Base-by-base conservation (phyloP, 2,113 vertebrate species). In the Corythornis vintsioides region DNA sequence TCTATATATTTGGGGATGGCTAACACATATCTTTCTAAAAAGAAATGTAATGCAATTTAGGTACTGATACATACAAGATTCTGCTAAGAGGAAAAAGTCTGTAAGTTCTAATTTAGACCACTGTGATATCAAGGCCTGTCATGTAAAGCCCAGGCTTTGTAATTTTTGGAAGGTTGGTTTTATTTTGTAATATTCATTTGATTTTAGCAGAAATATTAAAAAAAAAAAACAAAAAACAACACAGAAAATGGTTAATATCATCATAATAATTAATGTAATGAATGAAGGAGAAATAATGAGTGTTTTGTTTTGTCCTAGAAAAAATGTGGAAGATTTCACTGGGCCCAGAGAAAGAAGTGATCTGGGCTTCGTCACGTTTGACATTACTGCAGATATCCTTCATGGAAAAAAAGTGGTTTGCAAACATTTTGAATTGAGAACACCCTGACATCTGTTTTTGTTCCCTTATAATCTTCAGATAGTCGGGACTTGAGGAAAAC, bases 371-470 rank as follows among this genome's bases (percentile, higher is more conserved):
- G 96, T 99, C 97, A 99, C 98, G 5, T 99, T 99, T 97, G 99
- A 99, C 96, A 95, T 99, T 88, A 98, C 98, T 78, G 99, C 98
- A 95, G 98, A 99, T 99, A 99, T 99, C 99, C 98, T 99, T 99
- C 97, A 86, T 55, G 47, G 85, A 91, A 95, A 71, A 70, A 28
- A 33, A 50, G 38, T 85, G 72, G 31, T 59, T 90, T 92, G 77
- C 0, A 7, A 19, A 22, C 31, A 6, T 40, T 53, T 28, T 20
- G 72, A 74, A 90, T 83, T 24, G 80, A 71, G 42, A 95, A 57
- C 5, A 29, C 66, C 13, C 65, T 67, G 21, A 83, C 15, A 11
- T 66, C 15, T 67, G 5, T 76, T 83, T 83, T 92, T 85, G 13
- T 53, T 93, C 48, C 14, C 11, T 59, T 73, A 15, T 33, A 55